These are phyloP conservation scores for Perca fluviatilis DNA, from an alignment of 2,113 vertebrate species.

Conservation along the genomic window DNA sequence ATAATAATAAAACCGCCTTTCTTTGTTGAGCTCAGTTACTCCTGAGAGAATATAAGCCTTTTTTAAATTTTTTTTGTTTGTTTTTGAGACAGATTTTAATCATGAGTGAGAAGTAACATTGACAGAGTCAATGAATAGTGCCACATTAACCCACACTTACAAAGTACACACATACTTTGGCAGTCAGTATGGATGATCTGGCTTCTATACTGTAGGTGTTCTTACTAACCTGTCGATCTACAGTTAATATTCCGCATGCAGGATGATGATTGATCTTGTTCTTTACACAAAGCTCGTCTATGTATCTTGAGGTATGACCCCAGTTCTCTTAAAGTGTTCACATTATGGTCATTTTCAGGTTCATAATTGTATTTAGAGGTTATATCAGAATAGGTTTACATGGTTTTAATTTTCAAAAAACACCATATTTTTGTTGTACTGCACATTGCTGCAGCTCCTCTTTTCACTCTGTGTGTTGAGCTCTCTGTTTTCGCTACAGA, in stretches of 20 bases:
- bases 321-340: neutral
- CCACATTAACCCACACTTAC: neutral
- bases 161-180: neutral
- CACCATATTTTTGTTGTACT: no score
- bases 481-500: no score
- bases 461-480: no score
- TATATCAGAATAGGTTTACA: no score
- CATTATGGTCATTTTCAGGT: no score
- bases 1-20: conserved; percentile 15
- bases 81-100: conserved; percentile 21
- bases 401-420: no score
- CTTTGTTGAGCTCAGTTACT: conserved; percentile 6
- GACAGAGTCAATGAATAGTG: conserved; percentile 5
- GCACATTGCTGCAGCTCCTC: no score
- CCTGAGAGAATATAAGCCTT: conserved; percentile 37
- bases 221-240: neutral
- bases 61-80: neutral
- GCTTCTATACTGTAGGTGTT: neutral
- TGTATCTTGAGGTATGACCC: conserved; percentile 1
- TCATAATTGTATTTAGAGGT: no score
- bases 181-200: neutral
- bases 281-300: neutral
- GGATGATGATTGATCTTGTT: conserved; percentile 8
- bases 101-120: neutral
- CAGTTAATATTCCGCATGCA: neutral